A percentile compares a stretch with the other conserved stretches of the same genome.
Conservation (phyloP, 2,797 vertebrate genomes). For the Decapterus maruadsi region DNA sequence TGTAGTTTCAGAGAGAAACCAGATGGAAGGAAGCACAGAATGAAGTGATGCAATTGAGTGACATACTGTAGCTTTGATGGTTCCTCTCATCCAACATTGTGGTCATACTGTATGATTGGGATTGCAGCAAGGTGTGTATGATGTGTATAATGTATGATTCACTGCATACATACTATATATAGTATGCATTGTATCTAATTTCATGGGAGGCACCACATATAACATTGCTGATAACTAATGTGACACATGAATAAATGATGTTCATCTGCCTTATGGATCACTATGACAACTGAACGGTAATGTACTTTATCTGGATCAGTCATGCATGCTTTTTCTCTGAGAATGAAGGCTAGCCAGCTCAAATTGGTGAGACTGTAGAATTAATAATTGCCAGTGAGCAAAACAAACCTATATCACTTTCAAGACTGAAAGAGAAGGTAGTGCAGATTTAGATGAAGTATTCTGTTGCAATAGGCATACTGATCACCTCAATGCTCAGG, state of each 20-base stretch:
- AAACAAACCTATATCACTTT: neutral
- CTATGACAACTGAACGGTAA: neutral
- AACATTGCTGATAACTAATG: neutral
- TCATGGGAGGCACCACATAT: neutral
- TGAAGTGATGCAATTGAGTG: conserved; percentile 73
- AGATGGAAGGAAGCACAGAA: conserved; percentile 57
- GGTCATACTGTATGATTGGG: conserved; percentile 13
- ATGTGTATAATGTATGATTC: neutral
- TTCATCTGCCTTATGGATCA: neutral
- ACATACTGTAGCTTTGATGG: conserved; percentile 67
- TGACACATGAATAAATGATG: neutral
- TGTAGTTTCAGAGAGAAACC: conserved; percentile 46
- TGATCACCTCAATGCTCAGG: neutral
- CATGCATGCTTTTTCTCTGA: neutral
- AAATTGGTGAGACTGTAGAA: neutral
- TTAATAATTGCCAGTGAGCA: neutral
- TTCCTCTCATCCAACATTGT: conserved; percentile 30
- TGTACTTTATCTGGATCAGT: neutral
- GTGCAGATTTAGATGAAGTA: neutral
- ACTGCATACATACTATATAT: neutral
- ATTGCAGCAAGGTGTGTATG: neutral
- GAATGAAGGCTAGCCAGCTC: neutral
- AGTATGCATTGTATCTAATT: neutral
- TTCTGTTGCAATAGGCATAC: too few relatives aligned
- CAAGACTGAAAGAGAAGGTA: neutral